phyloP scores from a whole-genome alignment of 2,113 vertebrate genomes.

The Spea bombifrons region DNA sequence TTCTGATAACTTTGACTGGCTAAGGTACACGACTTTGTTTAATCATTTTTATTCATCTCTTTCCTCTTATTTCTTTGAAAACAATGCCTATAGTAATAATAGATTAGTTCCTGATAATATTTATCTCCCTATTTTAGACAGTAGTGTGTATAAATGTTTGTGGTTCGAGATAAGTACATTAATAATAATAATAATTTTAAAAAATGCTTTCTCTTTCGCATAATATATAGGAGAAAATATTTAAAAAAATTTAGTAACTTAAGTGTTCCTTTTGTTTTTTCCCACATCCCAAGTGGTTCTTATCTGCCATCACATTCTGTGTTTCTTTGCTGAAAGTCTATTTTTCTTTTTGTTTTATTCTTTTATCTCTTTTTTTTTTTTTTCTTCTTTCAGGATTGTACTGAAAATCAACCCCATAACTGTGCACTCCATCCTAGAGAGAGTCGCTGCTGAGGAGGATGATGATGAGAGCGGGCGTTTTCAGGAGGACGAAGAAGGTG shows the following conservation, averaged over 20 bases:
- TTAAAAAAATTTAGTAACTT: too few relatives aligned
- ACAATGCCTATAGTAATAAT: too few relatives aligned
- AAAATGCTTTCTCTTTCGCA: too few relatives aligned
- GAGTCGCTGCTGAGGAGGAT: slow-evolving; percentile 85
- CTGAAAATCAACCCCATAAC: slow-evolving; percentile 89
- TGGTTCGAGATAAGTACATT: too few relatives aligned
- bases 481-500: slow-evolving; percentile 91
- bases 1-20: slow-evolving; percentile 95
- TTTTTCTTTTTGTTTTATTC: neutral
- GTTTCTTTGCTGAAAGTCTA: neutral
- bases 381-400: slow-evolving; percentile 74
- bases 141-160: too few relatives aligned
- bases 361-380: neutral
- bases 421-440: slow-evolving; percentile 93
- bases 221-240: too few relatives aligned
- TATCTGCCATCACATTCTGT: neutral
- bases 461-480: slow-evolving; percentile 82
- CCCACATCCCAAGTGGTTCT: too few relatives aligned
- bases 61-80: too few relatives aligned
- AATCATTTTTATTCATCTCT: too few relatives aligned
- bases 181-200: neutral
- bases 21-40: slow-evolving; percentile 65
- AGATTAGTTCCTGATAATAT: too few relatives aligned
- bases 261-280: too few relatives aligned
- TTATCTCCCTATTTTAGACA: too few relatives aligned